Evolutionary conservation across 2,113 vertebrate species (phyloP).

Genomic region (Nothoprocta perdicaria): DNA sequence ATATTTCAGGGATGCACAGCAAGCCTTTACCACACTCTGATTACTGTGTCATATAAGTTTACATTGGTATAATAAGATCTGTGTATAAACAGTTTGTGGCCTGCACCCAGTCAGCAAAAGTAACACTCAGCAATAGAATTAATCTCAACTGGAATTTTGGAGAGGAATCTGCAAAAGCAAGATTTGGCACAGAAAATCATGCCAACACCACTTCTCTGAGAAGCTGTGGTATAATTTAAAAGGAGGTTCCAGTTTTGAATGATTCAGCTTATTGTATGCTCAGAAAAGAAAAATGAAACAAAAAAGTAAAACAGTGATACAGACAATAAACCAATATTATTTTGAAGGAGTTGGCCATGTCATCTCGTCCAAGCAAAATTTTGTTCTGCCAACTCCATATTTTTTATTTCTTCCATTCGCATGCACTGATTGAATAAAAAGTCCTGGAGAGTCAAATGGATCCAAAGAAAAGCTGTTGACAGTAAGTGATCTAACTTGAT

Average conservation of each 20-base stretch:
- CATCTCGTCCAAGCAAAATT: not conserved
- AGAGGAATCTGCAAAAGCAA: not conserved
- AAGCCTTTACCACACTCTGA: not conserved
- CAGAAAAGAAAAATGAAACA: not conserved
- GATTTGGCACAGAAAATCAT: not conserved
- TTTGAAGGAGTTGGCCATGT: not conserved
- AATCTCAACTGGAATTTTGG: not conserved
- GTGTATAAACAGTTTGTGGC: not conserved
- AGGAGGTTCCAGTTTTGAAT: not conserved
- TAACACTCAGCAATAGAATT: not conserved
- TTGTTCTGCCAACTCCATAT: not conserved
- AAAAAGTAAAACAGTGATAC: not conserved
- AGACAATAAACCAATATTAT: not conserved
- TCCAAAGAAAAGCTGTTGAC: not conserved
- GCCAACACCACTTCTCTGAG: not conserved
- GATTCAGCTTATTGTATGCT: not conserved
- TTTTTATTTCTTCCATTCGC: not conserved
- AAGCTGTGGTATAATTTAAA: not conserved
- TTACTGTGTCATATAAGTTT: not conserved
- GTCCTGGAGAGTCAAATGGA: not conserved
- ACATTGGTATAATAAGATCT: not conserved
- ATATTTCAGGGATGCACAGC: not conserved
- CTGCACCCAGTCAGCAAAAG: not conserved
- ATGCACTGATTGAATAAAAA: not conserved
- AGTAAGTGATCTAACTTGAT: not conserved